Percentiles rank a stretch among this genome's conserved stretches.
Evolutionary conservation across 2,113 vertebrate species (phyloP).

Genomic region (Labeo catla): DNA sequence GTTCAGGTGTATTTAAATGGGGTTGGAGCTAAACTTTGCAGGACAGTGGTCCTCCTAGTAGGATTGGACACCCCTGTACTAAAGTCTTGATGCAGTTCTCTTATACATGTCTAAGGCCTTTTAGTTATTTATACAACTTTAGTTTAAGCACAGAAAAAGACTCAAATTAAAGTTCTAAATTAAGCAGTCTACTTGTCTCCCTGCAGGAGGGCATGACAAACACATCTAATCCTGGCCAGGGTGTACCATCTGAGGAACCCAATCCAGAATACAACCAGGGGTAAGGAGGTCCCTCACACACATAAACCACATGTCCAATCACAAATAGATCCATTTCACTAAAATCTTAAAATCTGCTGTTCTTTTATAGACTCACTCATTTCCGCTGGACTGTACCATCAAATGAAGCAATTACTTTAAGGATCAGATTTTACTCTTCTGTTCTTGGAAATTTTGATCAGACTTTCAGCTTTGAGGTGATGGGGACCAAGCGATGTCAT

Average conservation of each 20-base stretch:
- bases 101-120: not conserved
- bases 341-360: not conserved
- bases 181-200: conserved; percentile 23
- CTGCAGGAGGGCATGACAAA: conserved; percentile 62
- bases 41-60: no score
- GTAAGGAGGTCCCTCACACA: conserved; percentile 57
- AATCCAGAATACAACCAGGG: conserved; percentile 64
- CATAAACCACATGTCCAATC: not conserved
- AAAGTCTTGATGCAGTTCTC: not conserved
- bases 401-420: conserved; percentile 72
- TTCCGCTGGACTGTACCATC: conserved; percentile 88
- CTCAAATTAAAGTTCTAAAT: not conserved
- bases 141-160: not conserved
- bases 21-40: no score
- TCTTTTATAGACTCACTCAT: conserved; percentile 66
- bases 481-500: conserved; percentile 79
- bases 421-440: conserved; percentile 79
- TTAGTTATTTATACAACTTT: not conserved
- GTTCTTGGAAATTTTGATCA: conserved; percentile 79
- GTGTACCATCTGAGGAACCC: not conserved
- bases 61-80: no score
- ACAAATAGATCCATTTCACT: not conserved
- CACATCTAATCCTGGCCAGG: conserved; percentile 58
- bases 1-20: no score
- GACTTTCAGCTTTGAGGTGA: conserved; percentile 83